Evolutionary conservation across 2,113 vertebrate species (phyloP), one percentile per base, ranked within the genome.

Genomic region (Speoplatyrhinus poulsoni): DNA sequence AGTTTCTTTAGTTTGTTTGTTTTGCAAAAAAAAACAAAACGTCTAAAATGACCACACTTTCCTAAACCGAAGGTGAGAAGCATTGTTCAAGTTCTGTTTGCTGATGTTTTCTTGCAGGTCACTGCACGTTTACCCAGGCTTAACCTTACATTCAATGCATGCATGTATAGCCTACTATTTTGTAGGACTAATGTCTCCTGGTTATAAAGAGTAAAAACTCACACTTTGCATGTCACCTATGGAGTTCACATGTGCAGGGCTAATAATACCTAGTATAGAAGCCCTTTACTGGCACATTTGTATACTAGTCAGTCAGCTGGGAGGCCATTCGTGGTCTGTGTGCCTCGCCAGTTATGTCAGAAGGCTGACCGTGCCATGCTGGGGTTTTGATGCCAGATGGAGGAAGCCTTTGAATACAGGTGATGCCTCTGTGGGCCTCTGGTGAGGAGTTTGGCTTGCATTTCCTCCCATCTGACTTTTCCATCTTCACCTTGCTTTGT

Each of bases 301-400:
- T 76, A 26, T 70, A 46, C 67, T 52, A 32, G 63, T 26, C 49
- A 26, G 17, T 9, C 61, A 63, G 16, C 56, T 73, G 48, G 33
- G 16, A 60, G 26, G 66, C 79, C 73, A 80, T 89, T 84, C 71
- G 73, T 75, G 83, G 88, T 78, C 78, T 80, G 66, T 1, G 11
- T 66, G 62, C 67, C 77, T 80, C 69, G 55, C 67, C 57, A 78
- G 72, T 76, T 53, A 16, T 62, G 68, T 53, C 16, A 58, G 73
- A 59, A 65, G 19, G 19, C 68, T 36, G 46, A 46, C 49, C 19
- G n/a, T 60, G 65, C 75, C 81, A 80, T 71, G 65, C 70, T 71
- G 85, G 83, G 70, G 71, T 73, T 68, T 70, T 26, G 15, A 53
- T 69, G 49, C 11, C 36, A 67, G 64, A 67, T 65, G 70, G 73